Evolutionary conservation across 2,797 vertebrate species (phyloP).

Genomic region (Holocentrus rufus): DNA sequence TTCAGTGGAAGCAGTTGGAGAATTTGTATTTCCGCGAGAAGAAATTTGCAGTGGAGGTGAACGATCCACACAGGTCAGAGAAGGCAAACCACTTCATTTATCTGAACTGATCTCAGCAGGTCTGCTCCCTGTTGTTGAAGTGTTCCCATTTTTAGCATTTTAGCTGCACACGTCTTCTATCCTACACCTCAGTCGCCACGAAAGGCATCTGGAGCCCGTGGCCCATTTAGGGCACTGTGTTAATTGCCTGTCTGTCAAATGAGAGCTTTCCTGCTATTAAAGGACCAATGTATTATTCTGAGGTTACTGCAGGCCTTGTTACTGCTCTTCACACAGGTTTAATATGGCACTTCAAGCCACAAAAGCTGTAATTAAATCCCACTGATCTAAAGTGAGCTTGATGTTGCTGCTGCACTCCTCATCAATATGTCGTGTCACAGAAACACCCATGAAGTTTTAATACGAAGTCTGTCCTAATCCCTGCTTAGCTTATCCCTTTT

Average conservation of each 20-base stretch:
- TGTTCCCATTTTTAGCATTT: slow-evolving; percentile 47
- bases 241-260: slow-evolving; percentile 58
- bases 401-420: slow-evolving; percentile 19
- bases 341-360: slow-evolving; percentile 39
- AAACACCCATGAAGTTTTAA: slow-evolving; percentile 13
- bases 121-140: slow-evolving; percentile 40
- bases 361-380: slow-evolving; percentile 55
- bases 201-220: slow-evolving; percentile 56
- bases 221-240: slow-evolving; percentile 43
- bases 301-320: slow-evolving; percentile 37
- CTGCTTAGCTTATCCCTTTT: neutral
- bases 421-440: slow-evolving; percentile 30
- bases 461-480: neutral
- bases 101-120: slow-evolving; percentile 27
- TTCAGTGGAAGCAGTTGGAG: slow-evolving; percentile 97
- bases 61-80: slow-evolving; percentile 91
- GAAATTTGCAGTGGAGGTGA: slow-evolving; percentile 97
- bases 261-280: slow-evolving; percentile 51
- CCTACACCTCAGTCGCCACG: slow-evolving; percentile 45
- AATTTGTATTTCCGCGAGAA: slow-evolving; percentile 98
- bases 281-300: slow-evolving; percentile 36
- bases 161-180: slow-evolving; percentile 44
- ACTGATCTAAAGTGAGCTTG: slow-evolving; percentile 42
- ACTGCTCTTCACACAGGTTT: slow-evolving; percentile 36
- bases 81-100: slow-evolving; percentile 30